Evolutionary conservation across 2,888 invertebrate genomes (phyloP), one percentile per base, ranked within the genome.

Genomic region (Psococerastis gibbosa): DNA sequence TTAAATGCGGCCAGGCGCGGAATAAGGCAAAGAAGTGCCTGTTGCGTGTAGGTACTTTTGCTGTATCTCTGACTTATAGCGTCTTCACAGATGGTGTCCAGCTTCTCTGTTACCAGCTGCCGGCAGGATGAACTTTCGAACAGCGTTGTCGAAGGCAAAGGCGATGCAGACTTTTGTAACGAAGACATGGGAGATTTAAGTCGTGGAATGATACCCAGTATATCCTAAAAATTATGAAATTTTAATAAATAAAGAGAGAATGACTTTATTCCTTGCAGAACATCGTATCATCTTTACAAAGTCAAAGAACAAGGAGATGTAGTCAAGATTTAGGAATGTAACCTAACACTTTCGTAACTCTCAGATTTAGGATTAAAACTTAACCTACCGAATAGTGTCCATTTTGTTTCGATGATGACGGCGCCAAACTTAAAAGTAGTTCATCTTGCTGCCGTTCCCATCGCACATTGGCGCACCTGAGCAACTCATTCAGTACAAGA

Each of bases 1-100:
- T 89, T 80, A 55, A 95, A 92, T n/a, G 94, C 89, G 4, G 92
- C 94, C 43, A 95, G 63, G 50, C 94, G 71, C 1, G 97, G 97
- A 47, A 97, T 66, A 41, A 97, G 73, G 32, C 78, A 76, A 45
- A 95, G 69, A 11, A 98, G 62, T 1, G 83, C 78, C 56, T 87
- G 83, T 52, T 94, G 92, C 17, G 94, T 83, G 57, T 84, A 78
- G 3, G 72, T 66, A 42, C 78, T 82, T 52, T 80, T 75, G 0
- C 79, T 75, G 43, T 69, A 62, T 46, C 82, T 71, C 54, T 89
- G 85, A 32, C 75, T 73, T 63, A 94, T 69, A 2, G 89, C 80
- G 63, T 82, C 75, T 56, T 66, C 55, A 57, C 84, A 84, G 49
- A 84, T 78, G 52, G 72, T 75, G 50, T 81, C 78, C 61, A 85